These are phyloP conservation scores for Platorchestia sp. DNA, from an alignment of 1,140 invertebrate species.

Conservation along the genomic window DNA sequence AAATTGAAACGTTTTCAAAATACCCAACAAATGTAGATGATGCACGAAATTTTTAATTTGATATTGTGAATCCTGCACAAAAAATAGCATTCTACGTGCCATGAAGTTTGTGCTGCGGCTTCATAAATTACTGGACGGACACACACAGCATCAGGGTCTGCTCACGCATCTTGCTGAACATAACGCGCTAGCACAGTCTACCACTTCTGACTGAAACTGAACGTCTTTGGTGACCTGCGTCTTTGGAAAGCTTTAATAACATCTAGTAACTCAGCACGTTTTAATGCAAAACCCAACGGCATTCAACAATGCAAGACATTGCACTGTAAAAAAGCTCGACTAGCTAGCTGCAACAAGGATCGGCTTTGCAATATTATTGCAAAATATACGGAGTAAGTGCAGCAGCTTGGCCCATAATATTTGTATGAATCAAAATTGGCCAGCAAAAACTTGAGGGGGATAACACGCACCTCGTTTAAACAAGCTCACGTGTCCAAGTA, in stretches of 20 bases:
- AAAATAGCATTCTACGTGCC: neutral
- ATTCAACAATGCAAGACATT: neutral
- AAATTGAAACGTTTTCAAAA: neutral
- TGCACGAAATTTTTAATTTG: neutral
- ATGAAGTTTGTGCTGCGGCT: neutral
- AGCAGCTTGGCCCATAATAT: neutral
- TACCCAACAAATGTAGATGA: neutral
- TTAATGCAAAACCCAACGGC: neutral
- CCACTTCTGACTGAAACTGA: neutral
- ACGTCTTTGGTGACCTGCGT: neutral
- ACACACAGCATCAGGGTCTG: neutral
- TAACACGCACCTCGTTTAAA: neutral
- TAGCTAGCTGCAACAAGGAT: neutral
- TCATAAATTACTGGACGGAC: neutral
- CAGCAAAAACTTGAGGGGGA: neutral
- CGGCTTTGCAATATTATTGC: neutral
- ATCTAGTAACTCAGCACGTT: neutral
- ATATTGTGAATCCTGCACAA: neutral
- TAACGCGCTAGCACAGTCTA: neutral
- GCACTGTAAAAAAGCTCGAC: neutral
- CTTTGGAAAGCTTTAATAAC: neutral
- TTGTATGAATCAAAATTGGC: neutral
- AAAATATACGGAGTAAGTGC: neutral
- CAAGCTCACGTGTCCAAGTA: neutral
- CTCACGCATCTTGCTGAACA: neutral